Evolutionary conservation across 2,113 vertebrate genomes (phyloP).

Genomic region (Semnornis frantzii): DNA sequence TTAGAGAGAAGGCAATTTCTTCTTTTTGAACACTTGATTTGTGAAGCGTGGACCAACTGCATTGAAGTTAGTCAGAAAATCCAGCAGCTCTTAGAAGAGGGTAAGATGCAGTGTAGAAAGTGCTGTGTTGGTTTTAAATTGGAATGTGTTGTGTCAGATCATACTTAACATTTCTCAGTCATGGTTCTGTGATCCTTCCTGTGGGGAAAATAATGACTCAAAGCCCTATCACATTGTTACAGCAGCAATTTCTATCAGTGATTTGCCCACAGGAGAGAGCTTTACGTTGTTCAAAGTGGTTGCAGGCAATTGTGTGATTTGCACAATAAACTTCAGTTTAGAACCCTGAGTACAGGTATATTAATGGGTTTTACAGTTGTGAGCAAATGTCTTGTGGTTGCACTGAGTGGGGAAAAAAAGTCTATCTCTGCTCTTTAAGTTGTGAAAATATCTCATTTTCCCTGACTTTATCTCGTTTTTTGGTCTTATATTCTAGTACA

Average conservation of each 20-base stretch:
- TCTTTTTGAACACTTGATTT: not conserved
- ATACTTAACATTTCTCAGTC: not conserved
- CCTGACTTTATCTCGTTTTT: not conserved
- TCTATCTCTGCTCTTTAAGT: not conserved
- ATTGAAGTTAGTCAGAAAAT: not conserved
- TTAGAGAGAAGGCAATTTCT: not conserved
- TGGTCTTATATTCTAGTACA: not conserved
- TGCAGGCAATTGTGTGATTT: not conserved
- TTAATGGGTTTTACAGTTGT: not conserved
- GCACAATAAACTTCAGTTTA: not conserved
- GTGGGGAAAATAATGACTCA: slow-evolving; percentile 18
- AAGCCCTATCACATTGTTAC: not conserved
- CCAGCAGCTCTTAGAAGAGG: not conserved
- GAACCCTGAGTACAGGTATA: not conserved
- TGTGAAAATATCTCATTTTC: not conserved
- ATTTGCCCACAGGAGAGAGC: slow-evolving; percentile 5
- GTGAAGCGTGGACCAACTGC: not conserved
- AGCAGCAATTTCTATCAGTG: not conserved
- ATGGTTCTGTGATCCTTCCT: not conserved
- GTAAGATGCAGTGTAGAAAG: not conserved
- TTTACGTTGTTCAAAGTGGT: not conserved
- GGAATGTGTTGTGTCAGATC: slow-evolving; percentile 4
- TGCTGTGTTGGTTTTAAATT: slow-evolving; percentile 9
- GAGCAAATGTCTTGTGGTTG: slow-evolving; percentile 22
- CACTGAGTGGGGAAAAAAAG: not conserved